Conservation (phyloP, 2,888 invertebrate genomes). For the Miltochrista miniata region DNA sequence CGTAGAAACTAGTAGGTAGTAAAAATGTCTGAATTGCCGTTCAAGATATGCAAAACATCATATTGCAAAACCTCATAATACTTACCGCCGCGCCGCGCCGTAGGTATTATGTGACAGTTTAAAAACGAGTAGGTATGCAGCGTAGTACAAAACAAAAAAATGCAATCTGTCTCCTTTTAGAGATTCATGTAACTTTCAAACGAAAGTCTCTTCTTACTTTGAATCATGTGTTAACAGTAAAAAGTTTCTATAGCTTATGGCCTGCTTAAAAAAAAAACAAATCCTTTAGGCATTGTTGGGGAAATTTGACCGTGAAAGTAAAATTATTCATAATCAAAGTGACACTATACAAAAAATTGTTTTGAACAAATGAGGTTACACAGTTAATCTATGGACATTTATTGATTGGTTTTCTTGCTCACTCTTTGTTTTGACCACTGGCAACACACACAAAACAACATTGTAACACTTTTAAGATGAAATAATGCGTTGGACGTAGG, state of each 20-base stretch:
- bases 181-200: slow-evolving; percentile 9
- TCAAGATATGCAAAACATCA: too few relatives aligned
- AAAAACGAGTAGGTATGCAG: too few relatives aligned
- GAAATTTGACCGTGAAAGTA: slow-evolving; percentile 8
- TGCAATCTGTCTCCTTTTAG: too few relatives aligned
- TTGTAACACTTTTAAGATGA: slow-evolving; percentile 1
- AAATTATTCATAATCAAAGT: slow-evolving; percentile 6
- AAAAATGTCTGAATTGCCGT: too few relatives aligned
- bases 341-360: slow-evolving; percentile 4
- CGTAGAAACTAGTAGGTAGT: too few relatives aligned
- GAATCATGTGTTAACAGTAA: slow-evolving; percentile 10
- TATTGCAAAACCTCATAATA: too few relatives aligned
- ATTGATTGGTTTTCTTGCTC: slow-evolving; percentile 6
- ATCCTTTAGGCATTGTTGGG: slow-evolving; percentile 8
- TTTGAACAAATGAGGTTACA: slow-evolving; percentile 5
- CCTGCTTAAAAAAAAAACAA: slow-evolving; percentile 15
- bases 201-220: slow-evolving; percentile 7
- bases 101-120: too few relatives aligned
- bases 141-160: too few relatives aligned
- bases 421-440: slow-evolving; percentile 4
- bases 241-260: slow-evolving; percentile 11
- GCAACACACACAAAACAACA: not conserved
- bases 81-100: too few relatives aligned
- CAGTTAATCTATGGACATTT: slow-evolving; percentile 3
- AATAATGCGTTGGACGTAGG: slow-evolving; percentile 4